Evolutionary conservation across 2,113 vertebrate species (phyloP).

Genomic region (Oplegnathus fasciatus): DNA sequence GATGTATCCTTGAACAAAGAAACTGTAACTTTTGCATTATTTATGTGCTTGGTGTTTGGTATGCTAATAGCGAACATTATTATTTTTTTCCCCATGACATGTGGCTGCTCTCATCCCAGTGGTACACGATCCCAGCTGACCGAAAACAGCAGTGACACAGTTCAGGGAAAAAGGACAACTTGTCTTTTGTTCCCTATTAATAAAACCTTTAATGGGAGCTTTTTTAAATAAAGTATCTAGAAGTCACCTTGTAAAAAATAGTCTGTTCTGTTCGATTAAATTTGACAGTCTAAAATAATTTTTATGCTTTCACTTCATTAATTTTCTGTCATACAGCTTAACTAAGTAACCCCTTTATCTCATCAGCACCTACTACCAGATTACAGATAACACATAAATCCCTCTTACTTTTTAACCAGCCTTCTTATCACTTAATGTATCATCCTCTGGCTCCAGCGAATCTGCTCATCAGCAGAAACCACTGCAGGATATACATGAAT

Average conservation of each 20-base stretch:
- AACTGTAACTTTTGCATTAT: constrained; percentile 72
- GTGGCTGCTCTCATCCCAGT: constrained; percentile 39
- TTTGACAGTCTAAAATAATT: constrained; percentile 11
- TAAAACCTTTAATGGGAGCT: constrained; percentile 3
- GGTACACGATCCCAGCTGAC: constrained; percentile 35
- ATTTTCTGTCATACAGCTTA: constrained; percentile 32
- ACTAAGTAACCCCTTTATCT: constrained; percentile 25
- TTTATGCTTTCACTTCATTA: constrained; percentile 14
- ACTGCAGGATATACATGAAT: constrained; percentile 39
- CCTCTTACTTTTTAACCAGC: constrained; percentile 29
- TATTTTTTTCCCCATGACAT: constrained; percentile 50
- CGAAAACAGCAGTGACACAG: constrained; percentile 15
- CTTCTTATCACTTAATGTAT: constrained; percentile 49
- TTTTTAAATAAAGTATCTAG: constrained; percentile 5
- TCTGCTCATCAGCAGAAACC: constrained; percentile 54
- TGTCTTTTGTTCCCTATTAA: not conserved
- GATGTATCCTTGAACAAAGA: constrained; percentile 67
- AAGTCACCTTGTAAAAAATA: constrained; percentile 42
- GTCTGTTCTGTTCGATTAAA: not conserved
- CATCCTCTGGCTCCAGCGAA: constrained; percentile 35
- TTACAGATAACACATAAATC: constrained; percentile 36
- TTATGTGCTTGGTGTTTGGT: constrained; percentile 67
- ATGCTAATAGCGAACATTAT: constrained; percentile 65
- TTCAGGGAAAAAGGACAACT: constrained; percentile 25
- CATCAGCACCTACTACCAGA: constrained; percentile 28